Base-by-base conservation (phyloP, 2,113 vertebrate species). In the Oreochromis spilurus region DNA sequence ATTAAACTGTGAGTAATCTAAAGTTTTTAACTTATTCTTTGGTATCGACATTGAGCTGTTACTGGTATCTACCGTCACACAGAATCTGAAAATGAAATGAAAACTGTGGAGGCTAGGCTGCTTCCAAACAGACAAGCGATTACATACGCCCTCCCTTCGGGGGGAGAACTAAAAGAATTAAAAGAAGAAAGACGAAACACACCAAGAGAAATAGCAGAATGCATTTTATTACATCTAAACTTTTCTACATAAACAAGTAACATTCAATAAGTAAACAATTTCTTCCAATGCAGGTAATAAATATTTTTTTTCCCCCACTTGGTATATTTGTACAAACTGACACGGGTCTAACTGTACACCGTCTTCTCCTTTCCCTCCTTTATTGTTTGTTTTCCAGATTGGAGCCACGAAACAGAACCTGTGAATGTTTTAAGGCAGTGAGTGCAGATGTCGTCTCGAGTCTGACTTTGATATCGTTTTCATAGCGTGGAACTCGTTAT, bases 191-290 rank as follows among this genome's bases (percentile, higher is more conserved):
- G 29, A 13, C 11, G 4, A 52, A 62, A 77, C 67, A 65, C 54
- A 84, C 53, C 14, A 62, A 57, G 34, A 65, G 75, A 90, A 84
- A 62, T 97, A 97, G 96, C 96, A 97, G 97, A 97, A 97, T 97
- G 97, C 94, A 96, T 97, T 99, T 99, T 98, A 99, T 98, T 99
- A 98, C 98, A 98, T 97, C 98, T 98, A 99, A 98, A 98, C 97
- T 97, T 97, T 97, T 98, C 98, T 98, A 99, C 98, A 99, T 97
- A 97, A 99, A 98, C 98, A 98, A 95, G 96, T 97, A 98, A 99
- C 98, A 99, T 98, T 98, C 98, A 99, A 97, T 97, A 98, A 96
- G 97, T 98, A 98, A 98, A 99, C 97, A 98, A 97, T 97, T 97
- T 97, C 96, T 97, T 98, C 94, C 97, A 98, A 98, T 97, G 98